Evolutionary conservation across 23 tunicate genomes (phyloP), one percentile per base, ranked within the genome.

Genomic region (Trididemnum nubilum): DNA sequence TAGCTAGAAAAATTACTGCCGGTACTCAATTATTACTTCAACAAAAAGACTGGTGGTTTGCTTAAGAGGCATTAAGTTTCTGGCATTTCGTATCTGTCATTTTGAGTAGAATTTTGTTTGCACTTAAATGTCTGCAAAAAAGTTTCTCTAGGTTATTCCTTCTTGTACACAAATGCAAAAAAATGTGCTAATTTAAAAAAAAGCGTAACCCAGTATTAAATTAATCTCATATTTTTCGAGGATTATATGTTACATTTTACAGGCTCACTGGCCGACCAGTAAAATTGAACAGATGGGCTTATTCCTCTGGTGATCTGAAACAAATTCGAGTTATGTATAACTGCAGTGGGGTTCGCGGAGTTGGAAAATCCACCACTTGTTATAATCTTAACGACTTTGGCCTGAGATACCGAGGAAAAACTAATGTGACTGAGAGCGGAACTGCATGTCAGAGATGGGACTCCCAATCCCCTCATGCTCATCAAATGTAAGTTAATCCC

Each of bases 261-360:
- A 73, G 78, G 3, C 25, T 21, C 26, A 52, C 81, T 15, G 38
- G 44, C 9, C 29, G 21, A 52, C 36, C 19, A 7, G 23, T 77
- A 2, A 36, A 12, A 37, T 24, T 31, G 37, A 77, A 77, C 40
- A 7, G 67, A 54, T 77, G 81, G 81, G 81, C 81, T 29, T 29
- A 19, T 32, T 77, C 81, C 2, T 18, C 3, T 7, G 81, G 81
- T 1, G 81, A 77, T 29, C 37, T 51, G 38, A 66, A 30, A 54
- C 81, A 77, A 33, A 52, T 77, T 15, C 36, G 81, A 4, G 25
- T 1, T 7, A 77, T 77, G 67, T 77, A 51, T 38, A 57, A 77
- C 40, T 77, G 81, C 66, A 27, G 67, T 12, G 37, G 25, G 2
- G 24, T 51, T 2, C 81, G 67, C 12, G 81, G 81, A 9, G 40